Evolutionary conservation across 2,888 invertebrate genomes (phyloP).

Genomic region (Lymantria monacha): DNA sequence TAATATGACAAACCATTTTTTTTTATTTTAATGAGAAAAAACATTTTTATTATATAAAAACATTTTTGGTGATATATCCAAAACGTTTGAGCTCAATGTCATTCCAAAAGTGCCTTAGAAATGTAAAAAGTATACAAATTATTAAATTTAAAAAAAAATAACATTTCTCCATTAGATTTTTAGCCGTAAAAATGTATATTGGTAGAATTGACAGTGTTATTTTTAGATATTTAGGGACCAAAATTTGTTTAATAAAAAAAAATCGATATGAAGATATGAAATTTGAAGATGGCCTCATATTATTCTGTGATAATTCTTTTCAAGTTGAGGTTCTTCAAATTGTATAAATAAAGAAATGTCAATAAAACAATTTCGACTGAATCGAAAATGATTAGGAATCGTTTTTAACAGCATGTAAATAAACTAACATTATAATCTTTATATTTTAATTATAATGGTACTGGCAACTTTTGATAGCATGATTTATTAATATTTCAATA

Average conservation of each 20-base stretch:
- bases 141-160: conserved; percentile 15
- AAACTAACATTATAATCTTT: conserved; percentile 27
- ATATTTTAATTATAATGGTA: conserved; percentile 13
- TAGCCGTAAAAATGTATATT: conserved; percentile 41
- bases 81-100: conserved; percentile 68
- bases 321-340: conserved; percentile 78
- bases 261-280: conserved; percentile 21
- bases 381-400: conserved; percentile 39
- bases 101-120: conserved; percentile 69
- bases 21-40: conserved; percentile 27
- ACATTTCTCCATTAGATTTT: conserved; percentile 45
- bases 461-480: conserved; percentile 17
- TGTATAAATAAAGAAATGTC: conserved; percentile 32
- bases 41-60: conserved; percentile 7
- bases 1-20: conserved; percentile 35
- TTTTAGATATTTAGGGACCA: conserved; percentile 27
- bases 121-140: conserved; percentile 30
- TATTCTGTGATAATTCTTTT: conserved; percentile 80
- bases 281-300: conserved; percentile 76
- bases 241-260: conserved; percentile 19
- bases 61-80: conserved; percentile 48
- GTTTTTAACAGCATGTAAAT: conserved; percentile 44
- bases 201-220: conserved; percentile 30
- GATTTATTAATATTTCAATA: neutral
- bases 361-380: conserved; percentile 28